A percentile compares a stretch with the other conserved stretches of the same genome.
phyloP scores from a whole-genome alignment of 1,140 invertebrate species.

The Calliopsis andreniformis region DNA sequence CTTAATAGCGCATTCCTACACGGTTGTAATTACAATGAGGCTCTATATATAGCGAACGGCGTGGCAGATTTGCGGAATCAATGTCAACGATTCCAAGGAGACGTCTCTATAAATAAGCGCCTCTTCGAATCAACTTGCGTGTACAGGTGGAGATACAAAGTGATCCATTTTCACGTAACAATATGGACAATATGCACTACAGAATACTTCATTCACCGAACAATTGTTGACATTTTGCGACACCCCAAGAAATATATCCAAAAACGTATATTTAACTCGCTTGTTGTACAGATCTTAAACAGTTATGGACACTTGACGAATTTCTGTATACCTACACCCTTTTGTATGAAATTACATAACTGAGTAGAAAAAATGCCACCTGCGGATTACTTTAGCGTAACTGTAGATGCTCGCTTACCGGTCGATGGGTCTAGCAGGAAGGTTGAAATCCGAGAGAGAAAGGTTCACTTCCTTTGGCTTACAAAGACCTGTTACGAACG shows the following conservation, averaged over 20 bases:
- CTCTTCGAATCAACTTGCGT: background rate
- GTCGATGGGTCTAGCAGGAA: background rate
- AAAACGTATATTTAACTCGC: too few species aligned
- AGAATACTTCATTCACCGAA: background rate
- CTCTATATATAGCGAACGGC: conserved; percentile 56
- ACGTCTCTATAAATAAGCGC: conserved; percentile 46
- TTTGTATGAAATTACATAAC: background rate
- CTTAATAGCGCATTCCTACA: conserved; percentile 36
- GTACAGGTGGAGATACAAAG: background rate
- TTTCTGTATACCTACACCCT: background rate
- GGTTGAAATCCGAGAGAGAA: conserved; percentile 36
- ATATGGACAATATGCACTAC: too few species aligned
- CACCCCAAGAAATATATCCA: too few species aligned
- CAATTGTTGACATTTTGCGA: background rate
- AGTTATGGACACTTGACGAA: too few species aligned
- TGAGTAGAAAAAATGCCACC: conserved; percentile 19
- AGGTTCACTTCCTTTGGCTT: conserved; percentile 15
- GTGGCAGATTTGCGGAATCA: conserved; percentile 58
- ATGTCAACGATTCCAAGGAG: conserved; percentile 60
- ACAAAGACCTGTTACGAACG: conserved; percentile 43
- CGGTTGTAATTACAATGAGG: conserved; percentile 46
- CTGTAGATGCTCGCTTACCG: conserved; percentile 8
- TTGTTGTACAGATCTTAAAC: too few species aligned
- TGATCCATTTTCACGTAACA: background rate
- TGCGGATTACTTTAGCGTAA: conserved; percentile 22